Conservation (phyloP, 2,113 vertebrate species). For the Clarias macrocephalus region DNA sequence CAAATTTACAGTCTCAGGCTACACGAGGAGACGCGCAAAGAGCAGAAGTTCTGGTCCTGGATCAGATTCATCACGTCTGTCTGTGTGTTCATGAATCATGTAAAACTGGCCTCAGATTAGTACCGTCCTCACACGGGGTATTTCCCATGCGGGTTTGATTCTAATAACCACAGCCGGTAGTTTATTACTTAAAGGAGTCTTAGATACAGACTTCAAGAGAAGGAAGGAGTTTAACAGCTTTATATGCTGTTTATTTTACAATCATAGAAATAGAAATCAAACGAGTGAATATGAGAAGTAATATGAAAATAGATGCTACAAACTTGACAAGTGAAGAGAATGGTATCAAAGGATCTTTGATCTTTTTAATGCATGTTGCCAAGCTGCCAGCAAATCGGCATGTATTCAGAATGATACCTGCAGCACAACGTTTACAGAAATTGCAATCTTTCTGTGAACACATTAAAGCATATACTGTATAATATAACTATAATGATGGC, state of each 20-base stretch:
- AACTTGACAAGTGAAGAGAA: background rate
- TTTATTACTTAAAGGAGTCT: slow-evolving; percentile 5
- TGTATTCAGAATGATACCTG: background rate
- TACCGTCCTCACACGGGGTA: background rate
- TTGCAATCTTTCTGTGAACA: background rate
- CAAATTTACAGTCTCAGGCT: slow-evolving; percentile 29
- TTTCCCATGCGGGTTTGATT: slow-evolving; percentile 15
- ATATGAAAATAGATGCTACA: background rate
- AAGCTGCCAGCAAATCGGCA: background rate
- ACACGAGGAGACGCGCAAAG: slow-evolving; percentile 10
- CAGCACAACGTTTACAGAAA: background rate
- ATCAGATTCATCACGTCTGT: background rate
- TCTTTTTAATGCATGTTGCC: background rate
- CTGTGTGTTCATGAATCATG: background rate
- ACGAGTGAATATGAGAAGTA: background rate
- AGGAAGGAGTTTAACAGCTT: background rate
- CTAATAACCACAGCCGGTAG: slow-evolving; percentile 17
- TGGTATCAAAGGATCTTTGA: background rate
- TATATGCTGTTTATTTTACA: background rate
- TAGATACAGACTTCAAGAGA: background rate
- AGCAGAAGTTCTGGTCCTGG: slow-evolving; percentile 9
- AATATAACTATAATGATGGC: background rate
- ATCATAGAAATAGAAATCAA: background rate
- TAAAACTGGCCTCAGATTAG: slow-evolving; percentile 8
- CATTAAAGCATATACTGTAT: background rate